These are phyloP conservation scores for Eulemur macaco DNA, from an alignment of 2,113 vertebrate species.

Conservation along the genomic window DNA sequence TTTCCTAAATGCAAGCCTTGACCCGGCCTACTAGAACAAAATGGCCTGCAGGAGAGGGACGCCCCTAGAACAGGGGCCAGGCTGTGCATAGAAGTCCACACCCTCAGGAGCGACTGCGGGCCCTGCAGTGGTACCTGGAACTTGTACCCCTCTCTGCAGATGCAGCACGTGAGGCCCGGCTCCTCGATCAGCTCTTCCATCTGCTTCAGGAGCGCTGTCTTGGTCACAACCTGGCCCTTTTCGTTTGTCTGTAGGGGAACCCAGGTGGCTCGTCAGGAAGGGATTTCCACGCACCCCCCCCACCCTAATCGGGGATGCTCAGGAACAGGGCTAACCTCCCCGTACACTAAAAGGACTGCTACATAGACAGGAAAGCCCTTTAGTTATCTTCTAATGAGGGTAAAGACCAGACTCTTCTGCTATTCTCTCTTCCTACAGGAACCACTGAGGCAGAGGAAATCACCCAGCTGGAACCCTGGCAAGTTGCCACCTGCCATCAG, in stretches of 20 bases:
- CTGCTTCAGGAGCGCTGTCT: slow-evolving; percentile 96
- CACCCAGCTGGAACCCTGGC: neutral
- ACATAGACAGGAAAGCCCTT: neutral
- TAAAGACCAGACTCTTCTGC: neutral
- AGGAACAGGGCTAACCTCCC: neutral
- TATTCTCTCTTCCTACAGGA: neutral
- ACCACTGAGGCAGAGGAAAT: slow-evolving; percentile 1
- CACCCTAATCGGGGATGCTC: neutral
- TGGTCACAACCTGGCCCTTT: slow-evolving; percentile 98
- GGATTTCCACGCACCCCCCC: neutral
- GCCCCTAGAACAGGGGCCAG: neutral
- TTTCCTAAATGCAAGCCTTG: neutral
- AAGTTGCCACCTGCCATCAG: neutral
- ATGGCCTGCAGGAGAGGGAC: neutral
- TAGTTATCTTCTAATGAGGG: neutral
- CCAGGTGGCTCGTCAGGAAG: neutral
- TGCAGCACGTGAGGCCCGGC: slow-evolving; percentile 97
- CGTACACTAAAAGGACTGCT: neutral
- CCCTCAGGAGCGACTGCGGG: fast-evolving
- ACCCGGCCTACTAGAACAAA: neutral
- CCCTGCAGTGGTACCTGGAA: slow-evolving; percentile 89
- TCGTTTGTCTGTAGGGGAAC: slow-evolving; percentile 92
- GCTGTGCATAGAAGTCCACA: fast-evolving
- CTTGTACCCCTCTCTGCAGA: slow-evolving; percentile 98
- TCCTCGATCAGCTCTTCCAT: slow-evolving; percentile 99